phyloP scores from a whole-genome alignment of 2,113 vertebrate genomes.

The Rhegmatorhina hoffmannsi region DNA sequence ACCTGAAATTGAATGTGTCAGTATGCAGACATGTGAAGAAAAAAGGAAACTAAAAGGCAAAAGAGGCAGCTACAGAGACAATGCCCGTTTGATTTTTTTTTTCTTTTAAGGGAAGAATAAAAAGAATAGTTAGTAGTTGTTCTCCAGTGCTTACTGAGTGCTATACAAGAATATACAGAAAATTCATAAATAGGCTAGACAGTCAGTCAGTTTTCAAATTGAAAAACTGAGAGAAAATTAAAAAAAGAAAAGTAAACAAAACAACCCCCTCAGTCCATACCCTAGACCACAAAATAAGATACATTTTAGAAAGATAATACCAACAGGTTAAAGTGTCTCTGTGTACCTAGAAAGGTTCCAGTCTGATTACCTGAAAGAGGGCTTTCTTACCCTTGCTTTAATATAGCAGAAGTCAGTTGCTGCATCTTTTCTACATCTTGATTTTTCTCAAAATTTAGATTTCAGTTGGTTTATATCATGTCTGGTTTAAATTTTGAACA shows the following conservation, averaged over 20 bases:
- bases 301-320: not conserved
- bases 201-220: constrained; percentile 37
- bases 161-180: constrained; percentile 51
- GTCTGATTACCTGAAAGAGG: constrained; percentile 45
- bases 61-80: constrained; percentile 66
- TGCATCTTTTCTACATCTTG: constrained; percentile 57
- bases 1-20: constrained; percentile 95
- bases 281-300: not conserved
- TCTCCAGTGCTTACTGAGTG: constrained; percentile 64
- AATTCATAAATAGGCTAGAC: constrained; percentile 50
- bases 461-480: constrained; percentile 71
- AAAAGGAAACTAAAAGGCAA: constrained; percentile 66
- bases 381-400: constrained; percentile 1
- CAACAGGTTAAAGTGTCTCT: not conserved
- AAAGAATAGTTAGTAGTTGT: constrained; percentile 59
- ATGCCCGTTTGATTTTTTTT: constrained; percentile 61
- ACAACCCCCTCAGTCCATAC: not conserved
- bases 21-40: constrained; percentile 80
- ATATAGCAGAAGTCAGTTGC: constrained; percentile 51
- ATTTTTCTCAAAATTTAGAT: constrained; percentile 57
- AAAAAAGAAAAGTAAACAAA: not conserved
- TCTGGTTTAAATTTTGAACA: constrained; percentile 63
- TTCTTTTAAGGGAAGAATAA: constrained; percentile 52
- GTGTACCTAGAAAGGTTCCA: constrained; percentile 13
- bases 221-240: constrained; percentile 18